Base-by-base conservation (phyloP, 1,140 invertebrate genomes). In the Tetragonula clypearis region DNA sequence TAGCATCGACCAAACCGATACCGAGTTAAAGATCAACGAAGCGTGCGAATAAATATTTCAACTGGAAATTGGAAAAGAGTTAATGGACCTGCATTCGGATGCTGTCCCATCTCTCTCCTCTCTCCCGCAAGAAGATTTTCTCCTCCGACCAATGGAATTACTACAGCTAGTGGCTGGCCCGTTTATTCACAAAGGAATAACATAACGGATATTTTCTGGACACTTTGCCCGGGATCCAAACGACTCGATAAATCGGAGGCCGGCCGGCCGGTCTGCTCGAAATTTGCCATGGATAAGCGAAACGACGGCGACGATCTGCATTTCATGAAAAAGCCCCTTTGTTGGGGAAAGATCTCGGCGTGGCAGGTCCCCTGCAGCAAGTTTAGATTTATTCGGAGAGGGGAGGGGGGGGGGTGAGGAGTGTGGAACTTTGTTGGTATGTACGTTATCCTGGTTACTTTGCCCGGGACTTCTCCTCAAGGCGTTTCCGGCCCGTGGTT, bases 331-430 rank as follows among this genome's bases (percentile, higher is more conserved):
- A 85, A 60, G 53, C 21, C 30, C 6, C 41, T 35, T 60, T 26
- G 23, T 23, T 11, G 12, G 41, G 8, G 49, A 15, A 49, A 35
- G 35, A 35, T 41, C 35, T 11, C 17, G 9, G 30, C 9, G 2
- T 41, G 35, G 17, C 30, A 21, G 17, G 35, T 41, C 41, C 6
- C 41, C 35, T 41, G n/a, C 14, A 17, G 41, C 2, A 81, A 81
- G 55, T 81, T 81, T 81, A 26, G 56, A 81, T 81, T 81, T 74
- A 74, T 81, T 62, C 68, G 23, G 1, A 1, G 41, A 41, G 41
- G 41, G 4, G 41, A n/a, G n/a, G n/a, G n/a, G n/a, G n/a, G n/a
- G n/a, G n/a, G n/a, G n/a, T n/a, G 41, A 41, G 41, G 41, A 41
- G 41, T 6, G 41, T 41, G 41, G 19, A 60, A 81, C 14, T 78